Base-by-base conservation (phyloP, 2,888 invertebrate genomes). In the Frankliniella fusca region DNA sequence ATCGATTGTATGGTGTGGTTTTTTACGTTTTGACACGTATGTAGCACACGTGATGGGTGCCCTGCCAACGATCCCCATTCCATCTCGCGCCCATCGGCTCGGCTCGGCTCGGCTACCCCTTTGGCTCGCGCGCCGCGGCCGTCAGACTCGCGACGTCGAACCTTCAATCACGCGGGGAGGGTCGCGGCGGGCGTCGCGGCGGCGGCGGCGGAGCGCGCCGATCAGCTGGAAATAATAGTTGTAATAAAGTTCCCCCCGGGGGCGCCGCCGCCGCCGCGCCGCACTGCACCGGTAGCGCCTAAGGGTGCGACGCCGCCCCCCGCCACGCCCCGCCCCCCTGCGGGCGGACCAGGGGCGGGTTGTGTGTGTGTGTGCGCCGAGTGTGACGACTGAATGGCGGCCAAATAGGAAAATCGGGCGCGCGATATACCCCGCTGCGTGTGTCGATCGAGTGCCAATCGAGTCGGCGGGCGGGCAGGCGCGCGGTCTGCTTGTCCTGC, bases 361-460 rank as follows among this genome's bases (percentile, higher is more conserved):
- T 12, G 54, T 18, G 54, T 54, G 54, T 38, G 54, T 54, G 15
- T 54, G 54, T 8, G 18, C 54, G 12, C 54, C 54, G 54, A 18
- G 15, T 20, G 54, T 15, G 38, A 38, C 38, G 38, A 38, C 38
- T 38, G 54, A 54, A 54, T 54, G 7, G 20, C 10, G 20, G 54
- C 15, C 54, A 9, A 54, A 54, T 11, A 11, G 5, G 38, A 5
- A 38, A 38, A 38, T 38, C 38, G 38, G 38, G 38, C 38, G 38
- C 61, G 61, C 54, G 18, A 2, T 9, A 9, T 18, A 3, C 54
- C 54, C 54, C 54, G 54, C 54, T 54, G 15, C 54, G 10, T 61
- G 61, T 61, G 61, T 61, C 61, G 61, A 61, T 61, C 61, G 61
- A 61, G 61, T 61, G 61, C 61, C 61, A 61, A 61, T 61, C 61